phyloP scores from a whole-genome alignment of 2,888 invertebrate genomes.

The Xanthorhoe designata region DNA sequence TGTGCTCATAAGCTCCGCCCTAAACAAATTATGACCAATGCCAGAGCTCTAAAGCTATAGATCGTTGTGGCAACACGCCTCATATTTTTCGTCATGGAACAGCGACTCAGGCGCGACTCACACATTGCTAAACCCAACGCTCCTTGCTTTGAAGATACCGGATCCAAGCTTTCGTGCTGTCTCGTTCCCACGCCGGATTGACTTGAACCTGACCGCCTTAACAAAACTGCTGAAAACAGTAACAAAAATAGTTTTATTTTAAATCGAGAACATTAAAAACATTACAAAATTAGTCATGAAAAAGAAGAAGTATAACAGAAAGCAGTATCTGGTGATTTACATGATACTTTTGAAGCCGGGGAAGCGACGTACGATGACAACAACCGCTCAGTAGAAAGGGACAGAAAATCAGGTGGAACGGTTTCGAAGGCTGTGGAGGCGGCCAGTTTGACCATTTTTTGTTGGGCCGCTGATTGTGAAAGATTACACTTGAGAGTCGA shows the following conservation, averaged over 20 bases:
- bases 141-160: conserved; percentile 80
- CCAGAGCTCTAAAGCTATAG: conserved; percentile 71
- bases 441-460: conserved; percentile 85
- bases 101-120: conserved; percentile 85
- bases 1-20: conserved; percentile 81
- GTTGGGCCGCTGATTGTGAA: conserved; percentile 85
- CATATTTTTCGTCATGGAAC: conserved; percentile 82
- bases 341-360: conserved; percentile 54
- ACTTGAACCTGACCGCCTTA: conserved; percentile 34
- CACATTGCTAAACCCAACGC: conserved; percentile 81
- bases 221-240: conserved; percentile 15
- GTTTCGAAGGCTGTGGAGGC: conserved; percentile 82
- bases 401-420: conserved; percentile 70
- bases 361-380: conserved; percentile 48
- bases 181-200: conserved; percentile 69
- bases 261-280: not conserved
- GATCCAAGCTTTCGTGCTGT: conserved; percentile 72
- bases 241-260: conserved; percentile 2
- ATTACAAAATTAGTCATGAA: conserved; percentile 6
- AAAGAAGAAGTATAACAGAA: conserved; percentile 2
- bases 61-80: conserved; percentile 83
- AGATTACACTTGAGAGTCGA: conserved; percentile 86
- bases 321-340: conserved; percentile 41
- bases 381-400: conserved; percentile 71
- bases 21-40: conserved; percentile 80